These are phyloP conservation scores for Anguilla rostrata DNA, from an alignment of 2,113 vertebrate species.

Conservation along the genomic window DNA sequence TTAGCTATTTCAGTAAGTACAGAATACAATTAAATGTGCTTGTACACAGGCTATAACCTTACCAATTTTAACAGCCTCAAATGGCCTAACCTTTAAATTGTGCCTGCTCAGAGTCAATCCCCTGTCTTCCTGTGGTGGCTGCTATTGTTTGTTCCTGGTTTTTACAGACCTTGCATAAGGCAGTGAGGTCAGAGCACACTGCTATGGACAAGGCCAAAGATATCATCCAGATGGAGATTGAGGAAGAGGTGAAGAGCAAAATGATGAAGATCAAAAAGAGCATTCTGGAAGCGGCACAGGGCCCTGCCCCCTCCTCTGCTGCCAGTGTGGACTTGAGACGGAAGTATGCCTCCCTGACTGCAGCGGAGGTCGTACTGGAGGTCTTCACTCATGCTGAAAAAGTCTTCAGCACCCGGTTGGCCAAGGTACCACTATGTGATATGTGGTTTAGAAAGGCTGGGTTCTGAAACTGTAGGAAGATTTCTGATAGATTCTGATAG, in stretches of 20 bases:
- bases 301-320: constrained; percentile 39
- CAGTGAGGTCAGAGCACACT: constrained; percentile 39
- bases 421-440: constrained; percentile 52
- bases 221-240: constrained; percentile 64
- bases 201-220: constrained; percentile 55
- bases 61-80: not conserved
- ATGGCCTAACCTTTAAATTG: not conserved
- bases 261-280: constrained; percentile 68
- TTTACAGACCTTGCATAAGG: constrained; percentile 59
- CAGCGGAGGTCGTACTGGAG: constrained; percentile 60
- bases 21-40: not conserved
- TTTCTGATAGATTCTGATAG: not conserved
- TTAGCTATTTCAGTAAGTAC: constrained; percentile 66
- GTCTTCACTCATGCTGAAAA: constrained; percentile 60
- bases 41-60: not conserved
- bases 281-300: constrained; percentile 56
- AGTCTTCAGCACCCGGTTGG: constrained; percentile 62
- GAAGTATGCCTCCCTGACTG: constrained; percentile 58
- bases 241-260: constrained; percentile 59
- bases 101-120: too few species aligned
- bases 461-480: not conserved
- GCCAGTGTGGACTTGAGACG: constrained; percentile 62
- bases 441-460: not conserved
- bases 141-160: not conserved
- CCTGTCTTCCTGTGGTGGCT: too few species aligned